phyloP scores from a whole-genome alignment of 2,113 vertebrate genomes.

The Martes martes region DNA sequence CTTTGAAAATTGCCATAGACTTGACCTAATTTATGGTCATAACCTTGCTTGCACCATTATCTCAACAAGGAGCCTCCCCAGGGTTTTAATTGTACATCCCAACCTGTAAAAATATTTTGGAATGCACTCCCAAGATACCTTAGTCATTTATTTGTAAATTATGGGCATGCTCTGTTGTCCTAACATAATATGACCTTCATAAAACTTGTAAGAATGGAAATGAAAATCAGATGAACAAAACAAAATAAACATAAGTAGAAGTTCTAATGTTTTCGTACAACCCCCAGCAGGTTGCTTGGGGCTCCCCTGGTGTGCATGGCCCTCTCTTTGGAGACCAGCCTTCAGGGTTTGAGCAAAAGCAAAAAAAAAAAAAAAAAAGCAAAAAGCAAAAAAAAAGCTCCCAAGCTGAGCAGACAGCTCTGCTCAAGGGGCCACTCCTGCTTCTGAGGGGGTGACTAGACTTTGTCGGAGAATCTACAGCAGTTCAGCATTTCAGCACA shows the following conservation, averaged over 20 bases:
- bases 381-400: too few species aligned
- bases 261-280: background rate
- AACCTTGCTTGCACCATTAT: background rate
- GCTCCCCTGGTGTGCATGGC: accelerated
- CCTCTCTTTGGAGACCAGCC: background rate
- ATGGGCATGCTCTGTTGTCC: background rate
- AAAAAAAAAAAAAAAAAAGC: too few species aligned
- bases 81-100: background rate
- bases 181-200: background rate
- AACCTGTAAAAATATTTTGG: background rate
- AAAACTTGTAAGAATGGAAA: background rate
- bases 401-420: background rate
- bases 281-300: background rate
- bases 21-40: background rate
- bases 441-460: background rate
- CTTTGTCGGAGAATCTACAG: background rate
- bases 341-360: background rate
- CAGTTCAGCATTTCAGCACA: background rate
- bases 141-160: background rate
- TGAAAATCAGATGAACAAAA: background rate
- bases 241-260: background rate
- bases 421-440: background rate
- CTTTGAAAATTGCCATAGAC: background rate
- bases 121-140: background rate
- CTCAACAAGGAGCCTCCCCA: background rate